Percentiles rank a stretch among this genome's conserved stretches.
These are phyloP conservation scores for Columbina picui DNA, from an alignment of 2,113 vertebrate species.

Conservation along the genomic window DNA sequence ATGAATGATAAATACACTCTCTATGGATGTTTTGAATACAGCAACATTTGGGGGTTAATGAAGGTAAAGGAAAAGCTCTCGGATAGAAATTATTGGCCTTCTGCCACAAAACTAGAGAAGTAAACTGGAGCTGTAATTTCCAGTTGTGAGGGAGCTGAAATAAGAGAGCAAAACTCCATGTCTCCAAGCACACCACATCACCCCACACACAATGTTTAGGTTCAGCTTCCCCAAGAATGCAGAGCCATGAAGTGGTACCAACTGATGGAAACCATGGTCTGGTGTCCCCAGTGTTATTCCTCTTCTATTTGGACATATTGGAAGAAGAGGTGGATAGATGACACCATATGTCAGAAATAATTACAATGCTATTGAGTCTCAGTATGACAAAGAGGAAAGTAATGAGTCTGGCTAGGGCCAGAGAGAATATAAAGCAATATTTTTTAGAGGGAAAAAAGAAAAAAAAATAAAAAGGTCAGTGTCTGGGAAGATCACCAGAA, in stretches of 20 bases:
- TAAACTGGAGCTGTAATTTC: conserved; percentile 33
- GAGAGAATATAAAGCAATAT: conserved; percentile 10
- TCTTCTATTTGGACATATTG: conserved; percentile 16
- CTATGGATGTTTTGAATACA: conserved; percentile 32
- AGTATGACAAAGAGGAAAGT: conserved; percentile 49
- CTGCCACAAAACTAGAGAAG: conserved; percentile 52
- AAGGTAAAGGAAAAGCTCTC: conserved; percentile 59
- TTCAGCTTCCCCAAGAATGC: background rate
- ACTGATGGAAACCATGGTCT: background rate
- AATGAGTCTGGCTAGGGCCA: conserved; percentile 43
- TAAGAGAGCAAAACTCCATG: background rate
- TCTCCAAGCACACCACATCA: background rate
- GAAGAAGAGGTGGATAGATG: conserved; percentile 47
- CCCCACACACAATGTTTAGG: background rate
- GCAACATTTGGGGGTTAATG: conserved; percentile 66
- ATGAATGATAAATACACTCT: conserved; percentile 57
- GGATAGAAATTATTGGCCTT: conserved; percentile 28
- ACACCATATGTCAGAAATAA: conserved; percentile 62
- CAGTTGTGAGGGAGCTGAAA: conserved; percentile 4
- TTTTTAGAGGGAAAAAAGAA: background rate
- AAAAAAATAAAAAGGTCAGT: background rate
- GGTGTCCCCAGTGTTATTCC: background rate
- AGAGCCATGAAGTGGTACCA: background rate
- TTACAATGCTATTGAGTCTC: conserved; percentile 46
- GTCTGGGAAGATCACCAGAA: conserved; percentile 45